Evolutionary conservation across 1,140 invertebrate species (phyloP).

Genomic region (Whitmania pigra): DNA sequence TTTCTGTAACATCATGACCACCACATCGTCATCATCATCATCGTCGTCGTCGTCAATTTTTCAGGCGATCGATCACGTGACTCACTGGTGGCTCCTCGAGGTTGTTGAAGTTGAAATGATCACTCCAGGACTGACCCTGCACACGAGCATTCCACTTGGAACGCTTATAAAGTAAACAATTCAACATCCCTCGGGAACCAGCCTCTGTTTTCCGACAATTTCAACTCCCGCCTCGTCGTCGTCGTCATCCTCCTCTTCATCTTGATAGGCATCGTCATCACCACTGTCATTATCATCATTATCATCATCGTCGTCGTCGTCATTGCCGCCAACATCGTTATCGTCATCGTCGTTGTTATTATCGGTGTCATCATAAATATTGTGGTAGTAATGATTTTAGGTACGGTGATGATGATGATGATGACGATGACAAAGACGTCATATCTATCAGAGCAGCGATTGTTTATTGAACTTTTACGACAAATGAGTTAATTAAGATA

Average conservation of each 20-base stretch:
- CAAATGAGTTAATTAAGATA: too few relatives aligned
- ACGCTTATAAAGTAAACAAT: slow-evolving; percentile 1
- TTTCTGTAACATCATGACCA: too few relatives aligned
- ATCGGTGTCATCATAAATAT: neutral
- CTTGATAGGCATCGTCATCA: neutral
- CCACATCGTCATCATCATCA: neutral
- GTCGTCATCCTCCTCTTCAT: neutral
- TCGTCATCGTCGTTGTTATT: neutral
- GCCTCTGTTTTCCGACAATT: neutral
- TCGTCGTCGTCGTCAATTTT: neutral
- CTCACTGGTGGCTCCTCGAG: too few relatives aligned
- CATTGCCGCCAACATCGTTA: neutral
- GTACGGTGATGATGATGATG: neutral
- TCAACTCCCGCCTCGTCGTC: neutral
- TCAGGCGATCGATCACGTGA: neutral
- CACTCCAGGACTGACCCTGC: too few relatives aligned
- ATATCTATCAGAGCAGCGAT: too few relatives aligned
- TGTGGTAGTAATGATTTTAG: neutral
- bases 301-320: too few relatives aligned
- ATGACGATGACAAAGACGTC: neutral
- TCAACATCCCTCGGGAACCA: neutral
- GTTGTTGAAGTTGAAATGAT: too few relatives aligned
- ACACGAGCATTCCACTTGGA: neutral
- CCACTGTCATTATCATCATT: neutral
- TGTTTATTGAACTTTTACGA: too few relatives aligned